Evolutionary conservation across 2,797 vertebrate genomes (phyloP).

Genomic region (Vespertilio murinus): DNA sequence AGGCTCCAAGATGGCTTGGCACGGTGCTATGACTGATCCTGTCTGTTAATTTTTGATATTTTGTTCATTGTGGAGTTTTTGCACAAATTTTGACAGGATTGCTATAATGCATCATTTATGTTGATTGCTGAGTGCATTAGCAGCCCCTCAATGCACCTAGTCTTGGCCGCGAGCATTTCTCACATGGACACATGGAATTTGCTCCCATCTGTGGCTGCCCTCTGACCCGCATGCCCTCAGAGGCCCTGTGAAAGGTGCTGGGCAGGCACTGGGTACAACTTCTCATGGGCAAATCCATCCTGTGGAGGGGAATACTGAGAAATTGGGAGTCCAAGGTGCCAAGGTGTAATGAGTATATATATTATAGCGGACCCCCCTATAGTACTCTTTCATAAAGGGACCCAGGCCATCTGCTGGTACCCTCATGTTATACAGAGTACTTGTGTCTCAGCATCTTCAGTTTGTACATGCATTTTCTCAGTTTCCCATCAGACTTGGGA

Average conservation of each 20-base stretch:
- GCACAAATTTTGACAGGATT: neutral
- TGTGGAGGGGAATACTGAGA: neutral
- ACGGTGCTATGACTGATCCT: accelerated
- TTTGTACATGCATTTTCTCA: neutral
- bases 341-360: neutral
- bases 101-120: neutral
- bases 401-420: too few relatives aligned
- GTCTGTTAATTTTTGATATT: neutral
- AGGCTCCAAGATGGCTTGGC: neutral
- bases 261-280: neutral
- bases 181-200: neutral
- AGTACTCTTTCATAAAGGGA: neutral
- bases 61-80: neutral
- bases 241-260: neutral
- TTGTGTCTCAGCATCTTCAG: neutral
- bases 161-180: too few relatives aligned
- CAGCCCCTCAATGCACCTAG: neutral
- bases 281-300: neutral
- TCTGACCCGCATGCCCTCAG: neutral
- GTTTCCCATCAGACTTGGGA: neutral
- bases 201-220: neutral
- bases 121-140: neutral
- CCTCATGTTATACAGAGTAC: accelerated
- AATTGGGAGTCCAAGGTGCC: too few relatives aligned
- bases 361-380: too few relatives aligned